Evolutionary conservation across 2,113 vertebrate species (phyloP), one percentile per base, ranked within the genome.

Genomic region (Solea senegalensis): DNA sequence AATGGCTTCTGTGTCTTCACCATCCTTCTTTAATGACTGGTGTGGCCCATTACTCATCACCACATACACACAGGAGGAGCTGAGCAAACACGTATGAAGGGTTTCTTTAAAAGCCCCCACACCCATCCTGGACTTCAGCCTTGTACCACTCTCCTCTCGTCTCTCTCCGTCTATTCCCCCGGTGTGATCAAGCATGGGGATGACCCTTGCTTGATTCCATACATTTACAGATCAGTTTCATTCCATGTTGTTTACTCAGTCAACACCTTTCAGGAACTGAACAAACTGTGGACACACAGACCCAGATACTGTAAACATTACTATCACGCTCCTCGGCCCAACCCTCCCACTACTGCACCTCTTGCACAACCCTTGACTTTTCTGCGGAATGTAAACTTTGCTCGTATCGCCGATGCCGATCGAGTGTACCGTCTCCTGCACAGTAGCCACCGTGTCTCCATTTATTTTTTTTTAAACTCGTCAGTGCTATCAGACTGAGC

Each of bases 351-450:
- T 68, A 15, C 65, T 48, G 15, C 57, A 66, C 78, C 65, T 65
- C 65, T 53, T 39, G 40, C 6, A 8, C 21, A 54, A 87, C 81
- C 87, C 85, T 81, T 78, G 69, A 49, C 46, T 71, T 60, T 46
- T 3, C 55, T 34, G 62, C 65, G 69, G 81, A 86, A 82, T 58
- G 69, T 69, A 69, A 79, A 71, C 3, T 40, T 50, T 63, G 51
- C 73, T 71, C 2, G 2, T 73, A 81, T 56, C 34, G 0, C 9
- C 34, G 13, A 5, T 21, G 52, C 15, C 56, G 50, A 59, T 72
- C 34, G 3, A 64, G 10, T 48, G 52, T 9, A 65, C 59, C 13
- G 9, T 40, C 1, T 9, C 34, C 56, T 51, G 2, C 4, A 52
- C n/a, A 21, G 51, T 7, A 0, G 40, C 55, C 53, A 8, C 9